Conservation (phyloP, 2,113 vertebrate species). For the Anarhynchus alexandrinus region DNA sequence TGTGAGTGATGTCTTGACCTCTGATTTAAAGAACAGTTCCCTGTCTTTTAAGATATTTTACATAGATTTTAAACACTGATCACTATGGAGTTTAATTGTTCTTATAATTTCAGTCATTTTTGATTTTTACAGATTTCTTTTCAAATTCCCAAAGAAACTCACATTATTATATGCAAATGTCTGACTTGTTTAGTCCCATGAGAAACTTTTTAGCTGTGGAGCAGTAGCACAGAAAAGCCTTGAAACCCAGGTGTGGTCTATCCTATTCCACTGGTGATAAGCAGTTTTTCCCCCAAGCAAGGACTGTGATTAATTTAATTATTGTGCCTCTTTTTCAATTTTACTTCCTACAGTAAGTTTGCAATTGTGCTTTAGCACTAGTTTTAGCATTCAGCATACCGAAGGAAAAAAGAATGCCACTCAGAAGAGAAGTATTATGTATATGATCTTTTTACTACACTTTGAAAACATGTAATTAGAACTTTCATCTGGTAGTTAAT, state of each 20-base stretch:
- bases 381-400: not conserved
- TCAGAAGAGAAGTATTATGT: not conserved
- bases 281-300: not conserved
- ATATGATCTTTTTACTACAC: not conserved
- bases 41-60: not conserved
- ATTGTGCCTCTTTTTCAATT: not conserved
- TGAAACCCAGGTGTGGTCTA: not conserved
- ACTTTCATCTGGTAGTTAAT: not conserved
- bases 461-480: not conserved
- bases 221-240: not conserved
- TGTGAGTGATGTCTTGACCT: not conserved
- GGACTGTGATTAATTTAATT: not conserved
- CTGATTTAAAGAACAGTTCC: not conserved
- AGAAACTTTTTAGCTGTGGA: not conserved
- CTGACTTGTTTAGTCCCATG: not conserved
- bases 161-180: not conserved
- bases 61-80: not conserved
- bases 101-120: not conserved
- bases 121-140: not conserved
- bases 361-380: not conserved
- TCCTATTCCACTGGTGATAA: not conserved
- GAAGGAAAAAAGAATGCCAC: not conserved
- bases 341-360: not conserved
- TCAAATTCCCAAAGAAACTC: not conserved
- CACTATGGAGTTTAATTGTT: not conserved